phyloP scores from a whole-genome alignment of 2,113 vertebrate genomes.

The Platanista minor region DNA sequence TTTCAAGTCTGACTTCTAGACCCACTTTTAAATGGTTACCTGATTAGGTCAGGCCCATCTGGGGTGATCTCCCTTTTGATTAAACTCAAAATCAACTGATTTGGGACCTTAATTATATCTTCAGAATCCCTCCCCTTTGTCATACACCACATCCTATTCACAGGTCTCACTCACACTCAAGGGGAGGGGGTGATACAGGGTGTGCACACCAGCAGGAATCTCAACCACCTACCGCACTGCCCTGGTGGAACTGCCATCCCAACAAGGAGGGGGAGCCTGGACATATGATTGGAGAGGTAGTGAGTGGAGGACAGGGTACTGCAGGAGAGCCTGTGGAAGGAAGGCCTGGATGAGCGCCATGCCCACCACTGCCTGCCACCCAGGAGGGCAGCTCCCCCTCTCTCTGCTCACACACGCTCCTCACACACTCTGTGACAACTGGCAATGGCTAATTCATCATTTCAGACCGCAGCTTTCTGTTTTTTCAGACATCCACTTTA shows the following conservation, averaged over 20 bases:
- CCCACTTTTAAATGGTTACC: neutral
- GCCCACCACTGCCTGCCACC: neutral
- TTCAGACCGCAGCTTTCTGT: constrained; percentile 35
- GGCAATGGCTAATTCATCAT: constrained; percentile 33
- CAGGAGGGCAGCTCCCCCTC: neutral
- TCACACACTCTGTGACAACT: constrained; percentile 37
- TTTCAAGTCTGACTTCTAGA: neutral
- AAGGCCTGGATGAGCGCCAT: neutral
- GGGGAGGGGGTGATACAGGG: fast-evolving
- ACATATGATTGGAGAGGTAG: fast-evolving
- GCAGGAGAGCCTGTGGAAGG: no score
- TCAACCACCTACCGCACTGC: neutral
- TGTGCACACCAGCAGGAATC: fast-evolving
- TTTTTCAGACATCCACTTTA: constrained; percentile 31
- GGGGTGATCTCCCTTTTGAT: neutral
- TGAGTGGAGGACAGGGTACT: fast-evolving
- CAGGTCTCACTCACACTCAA: neutral
- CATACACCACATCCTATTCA: no score
- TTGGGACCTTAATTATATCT: neutral
- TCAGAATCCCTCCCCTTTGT: neutral
- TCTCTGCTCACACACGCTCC: neutral
- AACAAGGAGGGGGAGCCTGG: no score
- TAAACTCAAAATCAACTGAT: neutral
- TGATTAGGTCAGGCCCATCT: neutral
- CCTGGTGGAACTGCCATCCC: neutral